These are phyloP conservation scores for Microtus ochrogaster DNA, from an alignment of 2,113 vertebrate species.

Conservation along the genomic window DNA sequence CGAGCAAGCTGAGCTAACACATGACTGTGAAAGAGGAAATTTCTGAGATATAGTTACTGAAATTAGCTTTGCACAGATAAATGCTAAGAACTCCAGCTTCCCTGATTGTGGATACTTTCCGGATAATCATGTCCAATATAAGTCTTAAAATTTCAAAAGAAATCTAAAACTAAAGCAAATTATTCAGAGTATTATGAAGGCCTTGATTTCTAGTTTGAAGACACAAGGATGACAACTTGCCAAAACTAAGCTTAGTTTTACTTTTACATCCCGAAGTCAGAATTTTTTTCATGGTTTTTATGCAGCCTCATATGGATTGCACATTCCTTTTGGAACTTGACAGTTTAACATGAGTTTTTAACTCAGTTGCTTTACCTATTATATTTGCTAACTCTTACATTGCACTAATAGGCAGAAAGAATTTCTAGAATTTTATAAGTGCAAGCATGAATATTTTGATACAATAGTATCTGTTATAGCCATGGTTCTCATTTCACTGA, in stretches of 20 bases:
- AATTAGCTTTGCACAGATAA: background rate
- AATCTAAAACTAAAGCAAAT: conserved; percentile 33
- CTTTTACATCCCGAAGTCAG: conserved; percentile 13
- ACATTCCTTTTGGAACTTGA: conserved; percentile 1
- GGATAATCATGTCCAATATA: background rate
- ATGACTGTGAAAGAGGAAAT: background rate
- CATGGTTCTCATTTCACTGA: background rate
- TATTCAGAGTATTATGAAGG: background rate
- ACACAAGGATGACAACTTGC: background rate
- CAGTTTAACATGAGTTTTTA: conserved; percentile 31
- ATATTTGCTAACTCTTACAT: conserved; percentile 20
- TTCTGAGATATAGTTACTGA: background rate
- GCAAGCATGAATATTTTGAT: background rate
- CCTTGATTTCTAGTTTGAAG: background rate
- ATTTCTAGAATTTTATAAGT: background rate
- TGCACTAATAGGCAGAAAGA: background rate
- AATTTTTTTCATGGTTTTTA: conserved; percentile 40
- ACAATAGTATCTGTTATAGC: background rate
- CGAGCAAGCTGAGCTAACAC: background rate
- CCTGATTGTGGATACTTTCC: conserved; percentile 15
- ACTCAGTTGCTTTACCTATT: background rate
- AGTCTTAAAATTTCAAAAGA: conserved; percentile 13
- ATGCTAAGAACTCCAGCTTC: background rate
- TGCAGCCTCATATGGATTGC: background rate
- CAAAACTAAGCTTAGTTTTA: background rate